Evolutionary conservation across 2,797 vertebrate genomes (phyloP).

Genomic region (Periophthalmus magnuspinnatus): DNA sequence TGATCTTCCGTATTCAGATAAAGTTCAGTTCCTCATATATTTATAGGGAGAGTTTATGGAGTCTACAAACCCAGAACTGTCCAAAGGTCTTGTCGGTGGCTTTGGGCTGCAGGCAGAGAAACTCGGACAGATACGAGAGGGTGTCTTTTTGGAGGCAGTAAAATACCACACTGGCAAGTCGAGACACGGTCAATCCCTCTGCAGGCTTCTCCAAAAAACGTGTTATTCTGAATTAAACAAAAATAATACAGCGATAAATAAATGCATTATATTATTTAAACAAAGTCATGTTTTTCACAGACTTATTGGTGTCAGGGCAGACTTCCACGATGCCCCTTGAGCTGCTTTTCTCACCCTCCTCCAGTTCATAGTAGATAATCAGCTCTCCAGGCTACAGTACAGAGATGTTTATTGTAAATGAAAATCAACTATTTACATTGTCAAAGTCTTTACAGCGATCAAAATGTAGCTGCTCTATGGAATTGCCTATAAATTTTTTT

Average conservation of each 20-base stretch:
- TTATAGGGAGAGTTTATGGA: not conserved
- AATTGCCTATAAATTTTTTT: too few species aligned
- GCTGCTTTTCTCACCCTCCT: constrained; percentile 76
- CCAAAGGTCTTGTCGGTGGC: constrained; percentile 72
- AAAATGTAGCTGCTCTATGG: not conserved
- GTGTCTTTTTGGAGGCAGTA: constrained; percentile 78
- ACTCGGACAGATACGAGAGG: constrained; percentile 68
- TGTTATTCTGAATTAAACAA: constrained; percentile 65
- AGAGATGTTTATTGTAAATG: not conserved
- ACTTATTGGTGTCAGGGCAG: constrained; percentile 80
- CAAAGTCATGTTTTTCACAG: constrained; percentile 13
- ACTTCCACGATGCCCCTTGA: constrained; percentile 85
- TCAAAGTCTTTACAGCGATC: not conserved
- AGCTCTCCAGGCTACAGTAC: constrained; percentile 78
- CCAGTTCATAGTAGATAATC: constrained; percentile 84
- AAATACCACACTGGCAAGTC: constrained; percentile 84
- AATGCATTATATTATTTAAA: too few species aligned
- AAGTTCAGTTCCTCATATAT: not conserved
- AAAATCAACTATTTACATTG: not conserved
- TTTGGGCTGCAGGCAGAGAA: constrained; percentile 62
- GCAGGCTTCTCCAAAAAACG: constrained; percentile 80
- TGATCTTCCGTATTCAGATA: not conserved
- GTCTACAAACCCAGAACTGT: constrained; percentile 76
- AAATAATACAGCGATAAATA: not conserved
- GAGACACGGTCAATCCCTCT: constrained; percentile 68